Percentiles rank a stretch among this genome's conserved stretches.
Evolutionary conservation across 2,113 vertebrate genomes (phyloP).

Genomic region (Cryptoleucopteryx plumbea): DNA sequence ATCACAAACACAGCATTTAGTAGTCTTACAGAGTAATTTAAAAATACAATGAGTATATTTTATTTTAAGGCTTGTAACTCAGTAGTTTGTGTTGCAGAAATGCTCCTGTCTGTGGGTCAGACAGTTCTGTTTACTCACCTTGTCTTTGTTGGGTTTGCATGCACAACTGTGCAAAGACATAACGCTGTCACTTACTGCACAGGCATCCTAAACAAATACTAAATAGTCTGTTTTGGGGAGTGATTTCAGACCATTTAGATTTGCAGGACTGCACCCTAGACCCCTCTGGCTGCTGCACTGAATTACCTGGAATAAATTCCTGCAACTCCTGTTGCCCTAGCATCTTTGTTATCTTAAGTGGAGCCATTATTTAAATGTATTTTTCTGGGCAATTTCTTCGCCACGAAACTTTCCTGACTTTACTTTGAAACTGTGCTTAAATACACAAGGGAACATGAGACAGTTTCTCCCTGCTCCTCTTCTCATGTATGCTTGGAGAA

Average conservation of each 20-base stretch:
- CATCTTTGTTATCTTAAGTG: background rate
- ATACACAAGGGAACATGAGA: background rate
- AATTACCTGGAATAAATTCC: background rate
- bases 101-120: background rate
- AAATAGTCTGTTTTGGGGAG: background rate
- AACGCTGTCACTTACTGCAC: background rate
- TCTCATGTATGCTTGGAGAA: background rate
- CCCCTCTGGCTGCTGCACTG: background rate
- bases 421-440: background rate
- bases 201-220: background rate
- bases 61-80: background rate
- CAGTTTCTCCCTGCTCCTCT: background rate
- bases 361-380: background rate
- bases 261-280: background rate
- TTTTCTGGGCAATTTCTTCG: background rate
- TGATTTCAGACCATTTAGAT: background rate
- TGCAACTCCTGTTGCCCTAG: background rate
- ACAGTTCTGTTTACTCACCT: background rate
- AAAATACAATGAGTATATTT: background rate
- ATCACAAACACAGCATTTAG: background rate
- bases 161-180: background rate
- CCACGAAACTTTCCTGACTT: background rate
- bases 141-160: background rate
- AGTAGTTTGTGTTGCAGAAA: background rate
- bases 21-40: background rate